Conservation (phyloP, 2,888 invertebrate species). For the Hirudinaria manillensis region DNA sequence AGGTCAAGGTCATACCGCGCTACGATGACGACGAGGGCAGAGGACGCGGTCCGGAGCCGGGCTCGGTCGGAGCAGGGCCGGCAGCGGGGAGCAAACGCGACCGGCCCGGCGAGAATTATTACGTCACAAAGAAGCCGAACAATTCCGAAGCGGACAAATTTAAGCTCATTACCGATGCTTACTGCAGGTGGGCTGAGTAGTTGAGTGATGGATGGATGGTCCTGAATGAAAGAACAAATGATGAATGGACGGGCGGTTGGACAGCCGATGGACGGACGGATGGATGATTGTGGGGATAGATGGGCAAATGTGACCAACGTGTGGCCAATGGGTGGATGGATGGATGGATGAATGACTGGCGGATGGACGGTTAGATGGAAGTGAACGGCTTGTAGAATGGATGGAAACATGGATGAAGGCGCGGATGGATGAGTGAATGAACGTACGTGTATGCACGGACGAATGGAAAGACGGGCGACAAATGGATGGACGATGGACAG, state of each 20-base stretch:
- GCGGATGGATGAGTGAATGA: too few species aligned
- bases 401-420: too few species aligned
- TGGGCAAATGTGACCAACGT: too few species aligned
- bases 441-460: too few species aligned
- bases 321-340: too few species aligned
- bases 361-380: too few species aligned
- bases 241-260: not conserved
- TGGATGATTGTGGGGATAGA: too few species aligned
- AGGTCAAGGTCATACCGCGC: constrained; percentile 48
- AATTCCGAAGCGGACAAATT: constrained; percentile 43
- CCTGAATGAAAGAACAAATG: not conserved
- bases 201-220: not conserved
- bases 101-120: constrained; percentile 43
- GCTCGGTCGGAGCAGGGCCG: not conserved
- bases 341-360: too few species aligned
- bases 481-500: too few species aligned
- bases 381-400: too few species aligned
- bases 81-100: constrained; percentile 25
- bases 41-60: not conserved
- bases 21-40: constrained; percentile 48
- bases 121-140: constrained; percentile 41
- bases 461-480: too few species aligned
- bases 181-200: constrained; percentile 46
- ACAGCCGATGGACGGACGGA: too few species aligned
- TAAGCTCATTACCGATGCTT: constrained; percentile 41